A percentile compares a stretch with the other conserved stretches of the same genome.
Evolutionary conservation across 2,888 invertebrate genomes (phyloP).

Genomic region (Melieria crassipennis): DNA sequence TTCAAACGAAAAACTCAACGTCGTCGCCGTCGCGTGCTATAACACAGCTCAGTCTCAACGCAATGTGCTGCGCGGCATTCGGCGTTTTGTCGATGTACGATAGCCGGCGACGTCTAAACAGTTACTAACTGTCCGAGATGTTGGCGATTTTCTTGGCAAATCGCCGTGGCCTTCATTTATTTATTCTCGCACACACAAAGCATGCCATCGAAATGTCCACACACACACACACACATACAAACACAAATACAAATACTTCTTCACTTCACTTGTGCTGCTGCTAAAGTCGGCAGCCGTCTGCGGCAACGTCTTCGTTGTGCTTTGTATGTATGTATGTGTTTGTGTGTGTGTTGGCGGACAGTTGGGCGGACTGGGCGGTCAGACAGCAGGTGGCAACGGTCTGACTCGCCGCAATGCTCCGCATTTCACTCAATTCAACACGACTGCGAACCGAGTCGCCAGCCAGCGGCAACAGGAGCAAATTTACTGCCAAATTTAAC

Average conservation of each 20-base stretch:
- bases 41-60: too few species aligned
- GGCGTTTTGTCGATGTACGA: constrained; percentile 39
- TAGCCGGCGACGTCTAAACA: constrained; percentile 60
- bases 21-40: too few species aligned
- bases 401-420: not conserved
- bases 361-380: constrained; percentile 1
- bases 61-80: too few species aligned
- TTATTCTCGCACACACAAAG: constrained; percentile 15
- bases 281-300: not conserved
- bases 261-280: not conserved
- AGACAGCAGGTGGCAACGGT: constrained; percentile 9
- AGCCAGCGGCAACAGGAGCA: constrained; percentile 1
- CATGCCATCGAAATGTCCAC: not conserved
- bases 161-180: constrained; percentile 52
- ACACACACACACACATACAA: too few species aligned
- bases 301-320: not conserved
- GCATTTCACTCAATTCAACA: not conserved
- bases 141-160: constrained; percentile 52
- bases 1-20: too few species aligned
- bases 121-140: constrained; percentile 59
- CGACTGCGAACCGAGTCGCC: constrained; percentile 7
- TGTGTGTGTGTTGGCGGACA: not conserved
- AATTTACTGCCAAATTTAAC: constrained; percentile 36
- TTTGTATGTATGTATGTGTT: not conserved
- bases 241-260: not conserved